Evolutionary conservation across 2,888 invertebrate species (phyloP).

Genomic region (Philhelius pedissequus): DNA sequence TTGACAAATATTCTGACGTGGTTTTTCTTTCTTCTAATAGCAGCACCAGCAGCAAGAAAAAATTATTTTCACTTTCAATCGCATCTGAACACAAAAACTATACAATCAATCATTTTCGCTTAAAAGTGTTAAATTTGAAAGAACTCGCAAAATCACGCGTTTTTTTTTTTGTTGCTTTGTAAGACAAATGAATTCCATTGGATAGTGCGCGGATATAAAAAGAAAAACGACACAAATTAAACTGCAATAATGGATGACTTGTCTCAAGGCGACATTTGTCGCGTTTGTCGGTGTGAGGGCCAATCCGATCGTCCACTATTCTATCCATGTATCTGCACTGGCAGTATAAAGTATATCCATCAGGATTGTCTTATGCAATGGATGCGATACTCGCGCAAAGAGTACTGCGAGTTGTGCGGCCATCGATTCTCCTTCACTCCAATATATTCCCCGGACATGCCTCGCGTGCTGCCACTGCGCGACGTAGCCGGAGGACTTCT

Average conservation of each 20-base stretch:
- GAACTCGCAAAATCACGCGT: conserved; percentile 5
- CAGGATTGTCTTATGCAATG: conserved; percentile 99
- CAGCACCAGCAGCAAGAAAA: neutral
- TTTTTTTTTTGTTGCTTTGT: conserved; percentile 24
- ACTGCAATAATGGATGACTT: conserved; percentile 76
- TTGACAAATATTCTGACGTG: conserved; percentile 63
- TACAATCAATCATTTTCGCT: neutral
- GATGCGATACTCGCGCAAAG: conserved; percentile 99
- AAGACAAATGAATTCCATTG: conserved; percentile 44
- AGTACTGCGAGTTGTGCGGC: conserved; percentile 98
- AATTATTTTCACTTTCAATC: conserved; percentile 11
- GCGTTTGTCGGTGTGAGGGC: conserved; percentile 98
- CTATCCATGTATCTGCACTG: conserved; percentile 99
- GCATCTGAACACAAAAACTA: neutral
- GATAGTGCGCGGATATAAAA: conserved; percentile 12
- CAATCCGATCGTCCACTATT: conserved; percentile 94
- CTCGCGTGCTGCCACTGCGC: conserved; percentile 94
- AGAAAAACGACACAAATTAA: neutral
- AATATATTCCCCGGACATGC: conserved; percentile 99
- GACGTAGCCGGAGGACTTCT: conserved; percentile 95
- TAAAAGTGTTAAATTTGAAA: conserved; percentile 15
- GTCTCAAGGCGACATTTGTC: conserved; percentile 91
- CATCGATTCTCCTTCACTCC: conserved; percentile 99
- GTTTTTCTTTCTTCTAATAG: conserved; percentile 47
- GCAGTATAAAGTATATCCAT: conserved; percentile 99